phyloP scores from a whole-genome alignment of 2,113 vertebrate species.

The Burhinus oedicnemus region DNA sequence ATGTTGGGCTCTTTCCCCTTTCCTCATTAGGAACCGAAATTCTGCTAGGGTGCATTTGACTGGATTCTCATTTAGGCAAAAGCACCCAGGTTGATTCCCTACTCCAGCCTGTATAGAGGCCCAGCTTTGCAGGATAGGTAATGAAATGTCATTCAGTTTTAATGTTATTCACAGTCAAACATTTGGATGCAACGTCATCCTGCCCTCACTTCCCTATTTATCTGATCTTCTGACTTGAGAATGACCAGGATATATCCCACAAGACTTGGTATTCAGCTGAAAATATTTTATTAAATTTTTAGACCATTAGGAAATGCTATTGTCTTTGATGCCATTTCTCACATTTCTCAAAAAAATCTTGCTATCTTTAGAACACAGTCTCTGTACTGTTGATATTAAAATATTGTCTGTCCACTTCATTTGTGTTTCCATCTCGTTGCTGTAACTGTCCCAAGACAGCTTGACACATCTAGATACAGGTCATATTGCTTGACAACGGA shows the following conservation, averaged over 20 bases:
- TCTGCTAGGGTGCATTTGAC: background rate
- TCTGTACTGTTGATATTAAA: background rate
- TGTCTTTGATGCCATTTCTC: background rate
- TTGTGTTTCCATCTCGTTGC: background rate
- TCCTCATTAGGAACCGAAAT: background rate
- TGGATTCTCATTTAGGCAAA: background rate
- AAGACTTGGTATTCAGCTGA: background rate
- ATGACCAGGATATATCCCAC: background rate
- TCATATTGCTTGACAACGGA: background rate
- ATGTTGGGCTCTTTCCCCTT: background rate
- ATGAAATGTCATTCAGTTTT: background rate
- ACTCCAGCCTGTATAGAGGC: background rate
- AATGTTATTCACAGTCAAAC: background rate
- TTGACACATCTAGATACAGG: background rate
- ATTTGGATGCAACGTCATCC: background rate
- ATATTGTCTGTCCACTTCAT: background rate
- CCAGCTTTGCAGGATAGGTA: background rate
- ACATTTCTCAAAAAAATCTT: background rate
- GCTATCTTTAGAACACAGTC: background rate
- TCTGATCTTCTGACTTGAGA: background rate
- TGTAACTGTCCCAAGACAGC: background rate
- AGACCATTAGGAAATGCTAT: background rate
- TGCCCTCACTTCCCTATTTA: background rate
- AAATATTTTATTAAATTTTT: background rate
- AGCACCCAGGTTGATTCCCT: background rate